Conservation (phyloP, 30 jellyfish, hydroid and myxozoan genomes). For the Cassiopea andromeda region DNA sequence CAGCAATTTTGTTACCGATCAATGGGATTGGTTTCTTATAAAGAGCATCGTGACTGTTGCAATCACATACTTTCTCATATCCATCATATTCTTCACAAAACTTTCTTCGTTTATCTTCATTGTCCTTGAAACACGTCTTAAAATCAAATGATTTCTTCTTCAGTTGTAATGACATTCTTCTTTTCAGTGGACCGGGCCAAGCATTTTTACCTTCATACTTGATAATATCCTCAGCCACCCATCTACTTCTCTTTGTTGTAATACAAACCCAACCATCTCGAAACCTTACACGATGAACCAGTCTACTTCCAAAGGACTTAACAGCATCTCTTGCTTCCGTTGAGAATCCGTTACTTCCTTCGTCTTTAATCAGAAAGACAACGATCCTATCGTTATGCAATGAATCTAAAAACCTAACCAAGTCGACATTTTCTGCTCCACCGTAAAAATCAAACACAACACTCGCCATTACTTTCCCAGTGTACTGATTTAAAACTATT, state of each 20-base stretch:
- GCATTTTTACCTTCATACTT: slow-evolving; percentile 51
- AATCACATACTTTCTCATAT: slow-evolving; percentile 91
- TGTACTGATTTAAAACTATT: slow-evolving; percentile 82
- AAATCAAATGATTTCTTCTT: background rate
- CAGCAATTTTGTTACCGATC: slow-evolving; percentile 39
- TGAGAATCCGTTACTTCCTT: slow-evolving; percentile 80
- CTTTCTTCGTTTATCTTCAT: slow-evolving; percentile 64
- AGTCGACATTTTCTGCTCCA: slow-evolving; percentile 81
- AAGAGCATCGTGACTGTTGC: slow-evolving; percentile 83
- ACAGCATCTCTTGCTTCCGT: slow-evolving; percentile 66
- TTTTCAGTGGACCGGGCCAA: slow-evolving; percentile 89
- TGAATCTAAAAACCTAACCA: slow-evolving; percentile 69
- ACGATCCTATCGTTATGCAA: slow-evolving; percentile 92
- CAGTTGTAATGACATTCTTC: slow-evolving; percentile 56
- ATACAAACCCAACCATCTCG: slow-evolving; percentile 91
- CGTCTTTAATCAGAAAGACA: slow-evolving; percentile 85
- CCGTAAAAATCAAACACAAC: slow-evolving; percentile 83
- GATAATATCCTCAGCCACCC: slow-evolving; percentile 83
- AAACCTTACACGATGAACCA: slow-evolving; percentile 66
- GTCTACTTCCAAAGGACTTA: slow-evolving; percentile 82
- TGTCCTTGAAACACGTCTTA: slow-evolving; percentile 72
- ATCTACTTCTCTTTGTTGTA: slow-evolving; percentile 56
- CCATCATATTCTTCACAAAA: slow-evolving; percentile 92
- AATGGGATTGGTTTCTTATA: slow-evolving; percentile 62
- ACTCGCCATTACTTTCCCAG: slow-evolving; percentile 86